Conservation (phyloP, 2,888 invertebrate genomes). For the Chaetogeoica ovagalla region DNA sequence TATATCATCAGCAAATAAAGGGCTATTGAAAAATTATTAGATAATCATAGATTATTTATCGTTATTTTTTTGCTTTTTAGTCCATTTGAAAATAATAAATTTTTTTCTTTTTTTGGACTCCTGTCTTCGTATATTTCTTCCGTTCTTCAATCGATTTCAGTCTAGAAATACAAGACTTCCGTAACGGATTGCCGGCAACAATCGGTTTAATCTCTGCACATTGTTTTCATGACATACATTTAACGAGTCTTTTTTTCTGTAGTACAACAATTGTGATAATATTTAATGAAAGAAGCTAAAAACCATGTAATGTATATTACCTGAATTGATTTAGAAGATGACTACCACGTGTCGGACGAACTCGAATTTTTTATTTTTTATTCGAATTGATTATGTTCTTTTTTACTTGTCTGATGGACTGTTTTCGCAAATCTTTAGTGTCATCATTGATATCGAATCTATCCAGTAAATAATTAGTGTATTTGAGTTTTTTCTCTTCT, state of each 20-base stretch:
- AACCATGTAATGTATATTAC: background rate
- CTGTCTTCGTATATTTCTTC: background rate
- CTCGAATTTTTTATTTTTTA: too few relatives aligned
- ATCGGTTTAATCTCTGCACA: background rate
- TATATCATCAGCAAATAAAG: too few relatives aligned
- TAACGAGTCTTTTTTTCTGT: background rate
- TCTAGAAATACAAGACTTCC: background rate
- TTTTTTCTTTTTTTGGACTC: too few relatives aligned
- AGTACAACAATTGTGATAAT: background rate
- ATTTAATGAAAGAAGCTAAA: background rate
- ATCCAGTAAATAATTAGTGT: conserved; percentile 2
- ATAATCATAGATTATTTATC: too few relatives aligned
- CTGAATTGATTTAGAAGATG: background rate
- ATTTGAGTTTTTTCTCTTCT: conserved; percentile 21
- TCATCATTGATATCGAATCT: conserved; percentile 22
- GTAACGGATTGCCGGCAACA: background rate
- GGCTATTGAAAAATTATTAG: too few relatives aligned
- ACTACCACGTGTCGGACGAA: background rate
- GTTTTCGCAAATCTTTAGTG: conserved; percentile 28
- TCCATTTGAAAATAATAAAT: too few relatives aligned
- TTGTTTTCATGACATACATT: background rate
- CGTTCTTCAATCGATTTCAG: background rate
- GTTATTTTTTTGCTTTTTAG: too few relatives aligned
- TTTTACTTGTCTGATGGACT: conserved; percentile 21
- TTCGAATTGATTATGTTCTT: conserved; percentile 29